Percentiles rank a stretch among this genome's conserved stretches.
These are phyloP conservation scores for Charaxes varanes DNA, from an alignment of 1,140 invertebrate species.

Conservation along the genomic window DNA sequence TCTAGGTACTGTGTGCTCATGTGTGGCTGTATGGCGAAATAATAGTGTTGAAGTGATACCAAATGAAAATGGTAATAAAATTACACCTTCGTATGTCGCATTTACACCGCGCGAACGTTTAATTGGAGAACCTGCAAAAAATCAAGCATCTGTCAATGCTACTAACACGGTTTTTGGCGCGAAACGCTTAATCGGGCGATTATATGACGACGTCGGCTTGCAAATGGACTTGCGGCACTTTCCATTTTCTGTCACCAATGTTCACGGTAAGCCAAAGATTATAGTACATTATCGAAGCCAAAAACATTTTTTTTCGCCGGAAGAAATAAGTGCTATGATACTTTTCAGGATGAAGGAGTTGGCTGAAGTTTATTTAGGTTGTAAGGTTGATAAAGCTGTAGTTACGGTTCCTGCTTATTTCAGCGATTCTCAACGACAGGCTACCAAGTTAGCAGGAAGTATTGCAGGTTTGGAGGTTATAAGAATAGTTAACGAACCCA, in stretches of 20 bases:
- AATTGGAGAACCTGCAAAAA: constrained; percentile 78
- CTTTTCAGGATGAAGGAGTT: constrained; percentile 77
- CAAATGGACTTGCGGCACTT: constrained; percentile 79
- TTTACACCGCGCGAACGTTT: constrained; percentile 79
- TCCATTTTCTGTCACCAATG: constrained; percentile 79
- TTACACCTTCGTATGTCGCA: constrained; percentile 79
- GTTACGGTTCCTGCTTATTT: constrained; percentile 84
- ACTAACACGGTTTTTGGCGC: constrained; percentile 48
- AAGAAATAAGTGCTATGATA: constrained; percentile 80
- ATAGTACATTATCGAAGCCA: constrained; percentile 74
- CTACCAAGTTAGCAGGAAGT: constrained; percentile 79
- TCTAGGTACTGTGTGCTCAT: constrained; percentile 82
- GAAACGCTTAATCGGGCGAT: constrained; percentile 46
- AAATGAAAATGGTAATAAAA: constrained; percentile 89
- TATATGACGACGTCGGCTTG: constrained; percentile 55
- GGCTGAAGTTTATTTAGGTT: constrained; percentile 78
- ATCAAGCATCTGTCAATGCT: constrained; percentile 56
- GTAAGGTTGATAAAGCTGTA: constrained; percentile 73
- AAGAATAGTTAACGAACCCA: constrained; percentile 84
- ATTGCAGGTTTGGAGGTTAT: constrained; percentile 81
- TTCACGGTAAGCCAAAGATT: constrained; percentile 77
- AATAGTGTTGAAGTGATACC: constrained; percentile 90
- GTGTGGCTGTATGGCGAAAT: constrained; percentile 82
- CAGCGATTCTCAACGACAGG: constrained; percentile 81
- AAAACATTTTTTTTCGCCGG: constrained; percentile 76